Base-by-base conservation (phyloP, 2,113 vertebrate genomes). In the Saguinus imperator region DNA sequence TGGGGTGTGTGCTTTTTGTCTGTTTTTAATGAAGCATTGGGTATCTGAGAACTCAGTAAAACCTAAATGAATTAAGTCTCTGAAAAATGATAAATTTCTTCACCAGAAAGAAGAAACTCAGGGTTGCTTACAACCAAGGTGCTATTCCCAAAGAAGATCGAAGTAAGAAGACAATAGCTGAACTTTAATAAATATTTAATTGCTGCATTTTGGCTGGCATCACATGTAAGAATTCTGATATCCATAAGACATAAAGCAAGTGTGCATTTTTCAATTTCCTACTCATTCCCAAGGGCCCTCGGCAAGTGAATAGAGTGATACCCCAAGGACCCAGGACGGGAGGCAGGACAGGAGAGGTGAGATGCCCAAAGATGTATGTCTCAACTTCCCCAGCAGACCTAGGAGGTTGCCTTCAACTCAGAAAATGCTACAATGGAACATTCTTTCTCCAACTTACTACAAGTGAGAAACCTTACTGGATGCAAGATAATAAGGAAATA, bases 281-380 rank as follows among this genome's bases (percentile, higher is more conserved):
- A 40, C 64, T 14, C 14, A 50, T 50, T 50, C 50, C 50, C 50
- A 50, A 50, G 50, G 50, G 50, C 50, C 50, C 50, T 50, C 50
- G 12, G 0, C 1, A 8, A 57, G 8, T 43, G 37, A 55, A 17
- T 32, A 27, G 13, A 3, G 64, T 37, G 55, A 68, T 57, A 5
- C n/a, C 27, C 55, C 7, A 45, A 52, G 21, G 21, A n/a, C 5
- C 29, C 14, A 50, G 50, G 50, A 50, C 50, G 14, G 57, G 10
- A 7, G 20, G 0, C 8, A 35, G 10, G 1, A 40, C 6, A 10
- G 3, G 12, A 57, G 29, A 45, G 11, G n/a, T 16, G 2, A 91
- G 40, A 58, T 72, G 4, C 6, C 10, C 45, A 25, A 45, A 9
- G 17, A 82, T 40, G 29, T 58, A 16, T 50, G 50, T 50, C 27